Conservation (phyloP, 2,797 vertebrate genomes). For the Onychomys leucogaster region DNA sequence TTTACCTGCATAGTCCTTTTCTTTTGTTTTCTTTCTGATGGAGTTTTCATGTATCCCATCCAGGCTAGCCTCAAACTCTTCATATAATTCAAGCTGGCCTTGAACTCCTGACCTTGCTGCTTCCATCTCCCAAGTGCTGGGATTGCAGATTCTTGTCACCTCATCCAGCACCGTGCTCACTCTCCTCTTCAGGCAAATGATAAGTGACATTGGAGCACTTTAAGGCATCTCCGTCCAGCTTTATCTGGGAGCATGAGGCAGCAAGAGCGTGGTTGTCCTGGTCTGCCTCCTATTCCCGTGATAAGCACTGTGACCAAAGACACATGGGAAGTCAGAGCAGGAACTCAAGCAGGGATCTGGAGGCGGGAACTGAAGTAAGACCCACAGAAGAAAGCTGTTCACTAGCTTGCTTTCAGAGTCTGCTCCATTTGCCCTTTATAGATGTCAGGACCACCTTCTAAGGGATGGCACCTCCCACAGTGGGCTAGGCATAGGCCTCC, state of each 20-base stretch:
- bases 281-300: neutral
- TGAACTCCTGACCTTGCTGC: too few relatives aligned
- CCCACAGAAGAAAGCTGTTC: neutral
- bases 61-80: neutral
- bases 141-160: neutral
- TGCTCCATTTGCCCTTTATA: neutral
- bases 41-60: neutral
- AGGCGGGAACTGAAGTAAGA: neutral
- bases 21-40: neutral
- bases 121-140: neutral
- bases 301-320: neutral
- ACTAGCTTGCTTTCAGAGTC: neutral
- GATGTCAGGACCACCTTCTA: neutral
- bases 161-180: neutral
- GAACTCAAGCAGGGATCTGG: neutral
- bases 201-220: neutral
- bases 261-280: neutral
- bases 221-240: too few relatives aligned
- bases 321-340: neutral
- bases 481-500: neutral
- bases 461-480: neutral
- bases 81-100: neutral
- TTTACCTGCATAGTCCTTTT: neutral
- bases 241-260: neutral
- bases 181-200: neutral